phyloP scores from a whole-genome alignment of 2,797 vertebrate species.

The Sebastes cheni region DNA sequence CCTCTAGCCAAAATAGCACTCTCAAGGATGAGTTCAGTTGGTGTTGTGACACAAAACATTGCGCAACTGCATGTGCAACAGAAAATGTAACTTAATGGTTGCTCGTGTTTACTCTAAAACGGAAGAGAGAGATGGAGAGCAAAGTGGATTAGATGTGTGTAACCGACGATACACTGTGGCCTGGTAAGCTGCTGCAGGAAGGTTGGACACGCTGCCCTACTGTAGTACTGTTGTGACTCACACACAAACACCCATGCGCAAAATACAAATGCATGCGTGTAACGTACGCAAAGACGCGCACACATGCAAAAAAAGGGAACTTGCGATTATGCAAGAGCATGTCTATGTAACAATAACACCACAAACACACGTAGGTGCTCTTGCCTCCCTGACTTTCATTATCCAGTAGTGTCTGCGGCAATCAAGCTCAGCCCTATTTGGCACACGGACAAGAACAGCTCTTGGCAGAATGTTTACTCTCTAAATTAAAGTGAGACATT shows the following conservation, averaged over 20 bases:
- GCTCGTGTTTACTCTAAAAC: constrained; percentile 18
- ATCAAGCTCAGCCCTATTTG: constrained; percentile 27
- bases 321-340: constrained; percentile 44
- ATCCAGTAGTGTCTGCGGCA: constrained; percentile 22
- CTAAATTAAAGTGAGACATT: constrained; percentile 53
- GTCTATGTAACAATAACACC: constrained; percentile 14
- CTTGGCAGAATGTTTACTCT: constrained; percentile 38
- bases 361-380: constrained; percentile 12
- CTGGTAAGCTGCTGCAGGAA: constrained; percentile 59
- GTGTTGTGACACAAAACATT: constrained; percentile 45
- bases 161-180: constrained; percentile 41
- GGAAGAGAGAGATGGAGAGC: constrained; percentile 19
- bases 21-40: constrained; percentile 42
- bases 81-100: constrained; percentile 28
- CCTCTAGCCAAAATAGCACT: constrained; percentile 51
- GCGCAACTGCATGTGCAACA: constrained; percentile 3
- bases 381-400: constrained; percentile 31
- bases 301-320: not conserved
- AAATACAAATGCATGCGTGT: constrained; percentile 13
- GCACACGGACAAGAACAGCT: not conserved
- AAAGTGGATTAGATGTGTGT: constrained; percentile 73
- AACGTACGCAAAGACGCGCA: not conserved
- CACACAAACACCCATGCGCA: constrained; percentile 16
- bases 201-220: constrained; percentile 51
- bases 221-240: constrained; percentile 49